Evolutionary conservation across 2,888 invertebrate species (phyloP), one percentile per base, ranked within the genome.

Genomic region (Thyatira batis): DNA sequence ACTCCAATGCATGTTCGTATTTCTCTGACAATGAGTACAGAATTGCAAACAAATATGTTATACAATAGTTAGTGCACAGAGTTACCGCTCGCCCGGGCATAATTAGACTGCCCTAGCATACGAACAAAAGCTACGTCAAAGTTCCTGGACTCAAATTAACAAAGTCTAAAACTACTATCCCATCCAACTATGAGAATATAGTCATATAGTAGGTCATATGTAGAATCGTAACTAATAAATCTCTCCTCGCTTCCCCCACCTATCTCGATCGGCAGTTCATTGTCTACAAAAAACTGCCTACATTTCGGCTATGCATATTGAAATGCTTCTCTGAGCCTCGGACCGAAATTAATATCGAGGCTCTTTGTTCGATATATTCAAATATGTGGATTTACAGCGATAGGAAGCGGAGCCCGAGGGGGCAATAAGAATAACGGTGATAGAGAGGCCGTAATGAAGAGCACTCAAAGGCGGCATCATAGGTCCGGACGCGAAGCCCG

Each of bases 401-500:
- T 45, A 56, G 53, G 64, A 61, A 72, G 65, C 56, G 45, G 49
- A 48, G 63, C 65, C 67, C 69, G 67, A 62, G 72, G 71, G 70
- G 62, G 70, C 74, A 81, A 80, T 78, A 84, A 84, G 81, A 84
- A 81, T 80, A 82, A 79, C 74, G 74, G 66, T 73, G 76, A 84
- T 82, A 79, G 80, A 84, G 84, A 78, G 79, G 71, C 76, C 69
- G 72, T 85, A 87, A 87, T 84, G 82, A 85, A 87, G 84, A 85
- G 82, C 76, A 67, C 87, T 87, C 80, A 78, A 81, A 83, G 82
- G 80, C 75, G 66, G 75, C 69, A 72, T 57, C 54, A 39, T 69
- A 71, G 68, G 71, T 63, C 71, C 71, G 69, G 67, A 69, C 66
- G 70, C 66, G 57, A 69, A 39, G 72, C 67, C 71, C 66, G 71